Percentiles rank a stretch among this genome's conserved stretches.
These are phyloP conservation scores for Bombus vancouverensis DNA, from an alignment of 1,140 invertebrate species.

Conservation along the genomic window DNA sequence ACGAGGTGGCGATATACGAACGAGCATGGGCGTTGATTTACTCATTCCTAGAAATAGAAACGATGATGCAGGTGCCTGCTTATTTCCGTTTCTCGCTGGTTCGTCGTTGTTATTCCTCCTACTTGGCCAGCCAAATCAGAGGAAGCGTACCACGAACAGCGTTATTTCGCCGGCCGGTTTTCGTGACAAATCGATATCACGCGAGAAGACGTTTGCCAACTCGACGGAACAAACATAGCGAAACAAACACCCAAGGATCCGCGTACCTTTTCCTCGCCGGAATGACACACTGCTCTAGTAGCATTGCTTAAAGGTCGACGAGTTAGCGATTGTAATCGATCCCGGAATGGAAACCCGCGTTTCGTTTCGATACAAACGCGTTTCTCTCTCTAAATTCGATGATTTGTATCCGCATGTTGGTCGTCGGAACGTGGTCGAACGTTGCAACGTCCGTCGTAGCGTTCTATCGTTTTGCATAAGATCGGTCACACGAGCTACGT, in stretches of 20 bases:
- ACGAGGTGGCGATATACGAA: slow-evolving; percentile 72
- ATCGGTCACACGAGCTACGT: no score
- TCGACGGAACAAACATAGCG: background rate
- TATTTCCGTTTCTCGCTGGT: slow-evolving; percentile 58
- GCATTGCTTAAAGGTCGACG: slow-evolving; percentile 12
- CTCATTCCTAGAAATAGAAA: slow-evolving; percentile 82
- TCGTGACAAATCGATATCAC: slow-evolving; percentile 7
- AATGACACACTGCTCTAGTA: background rate
- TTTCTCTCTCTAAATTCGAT: background rate
- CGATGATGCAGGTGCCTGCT: slow-evolving; percentile 67
- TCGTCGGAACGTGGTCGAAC: no score
- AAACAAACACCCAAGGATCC: background rate
- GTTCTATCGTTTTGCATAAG: no score
- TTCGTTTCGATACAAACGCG: background rate
- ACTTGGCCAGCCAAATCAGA: background rate
- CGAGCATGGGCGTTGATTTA: slow-evolving; percentile 76
- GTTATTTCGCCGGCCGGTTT: background rate
- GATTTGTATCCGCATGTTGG: no score
- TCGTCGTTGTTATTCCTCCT: slow-evolving; percentile 45
- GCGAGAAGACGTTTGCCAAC: background rate
- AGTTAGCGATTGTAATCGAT: slow-evolving; percentile 40
- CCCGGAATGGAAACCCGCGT: slow-evolving; percentile 4
- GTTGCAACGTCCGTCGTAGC: no score
- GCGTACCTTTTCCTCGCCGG: background rate
- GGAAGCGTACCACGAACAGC: background rate